Conservation (phyloP, 2,113 vertebrate species). For the Brachionichthys hirsutus region DNA sequence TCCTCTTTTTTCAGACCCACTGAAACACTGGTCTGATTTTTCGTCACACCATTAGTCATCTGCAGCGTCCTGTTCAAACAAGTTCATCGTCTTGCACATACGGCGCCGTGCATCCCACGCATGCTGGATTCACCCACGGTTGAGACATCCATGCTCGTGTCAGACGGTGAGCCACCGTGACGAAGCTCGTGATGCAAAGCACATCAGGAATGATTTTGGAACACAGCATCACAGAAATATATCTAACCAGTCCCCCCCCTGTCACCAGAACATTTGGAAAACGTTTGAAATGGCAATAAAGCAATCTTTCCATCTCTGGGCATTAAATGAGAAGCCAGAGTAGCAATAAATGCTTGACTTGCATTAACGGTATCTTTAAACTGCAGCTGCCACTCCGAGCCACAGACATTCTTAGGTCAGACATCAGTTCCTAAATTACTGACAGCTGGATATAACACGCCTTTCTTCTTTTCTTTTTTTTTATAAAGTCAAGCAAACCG, state of each 20-base stretch:
- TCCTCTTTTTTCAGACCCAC: conserved; percentile 36
- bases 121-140: conserved; percentile 35
- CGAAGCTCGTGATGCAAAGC: neutral
- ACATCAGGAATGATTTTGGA: neutral
- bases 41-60: conserved; percentile 53
- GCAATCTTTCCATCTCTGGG: neutral
- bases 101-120: conserved; percentile 43
- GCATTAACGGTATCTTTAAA: conserved; percentile 15
- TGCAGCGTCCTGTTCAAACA: conserved; percentile 55
- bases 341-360: conserved; percentile 19
- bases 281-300: conserved; percentile 1
- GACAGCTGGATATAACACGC: conserved; percentile 2
- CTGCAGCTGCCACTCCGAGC: neutral
- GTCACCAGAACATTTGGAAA: no score
- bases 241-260: neutral
- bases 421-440: conserved; percentile 7
- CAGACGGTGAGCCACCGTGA: conserved; percentile 41
- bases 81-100: conserved; percentile 39
- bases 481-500: neutral
- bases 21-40: conserved; percentile 36
- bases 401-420: neutral
- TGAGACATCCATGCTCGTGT: conserved; percentile 30
- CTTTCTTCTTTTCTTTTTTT: no score
- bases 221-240: neutral
- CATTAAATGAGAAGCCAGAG: conserved; percentile 20